Evolutionary conservation across 2,797 vertebrate species (phyloP), one percentile per base, ranked within the genome.

Genomic region (Parotocinclus haroldoi): DNA sequence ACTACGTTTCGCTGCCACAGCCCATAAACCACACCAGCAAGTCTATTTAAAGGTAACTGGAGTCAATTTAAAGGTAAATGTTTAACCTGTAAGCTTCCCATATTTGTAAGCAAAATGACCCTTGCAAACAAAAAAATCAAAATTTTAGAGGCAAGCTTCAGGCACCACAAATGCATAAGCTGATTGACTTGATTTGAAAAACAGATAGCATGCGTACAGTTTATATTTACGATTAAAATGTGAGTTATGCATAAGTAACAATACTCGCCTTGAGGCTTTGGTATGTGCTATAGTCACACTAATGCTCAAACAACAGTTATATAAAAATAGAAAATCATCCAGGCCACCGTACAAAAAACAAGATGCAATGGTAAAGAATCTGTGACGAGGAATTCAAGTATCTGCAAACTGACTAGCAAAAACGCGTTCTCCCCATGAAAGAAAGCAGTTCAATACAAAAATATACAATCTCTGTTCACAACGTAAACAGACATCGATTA

Each of bases 381-480:
- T 58, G 40, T 0, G 18, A 37, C 54, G 51, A 46, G 12, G 14
- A 46, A 16, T 44, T 19, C 12, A 45, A 57, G 1, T 45, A 40
- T 39, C 62, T 27, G 5, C 50, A 54, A 45, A 54, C 17, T 54
- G 51, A 51, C 62, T 42, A 44, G 11, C 7, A 13, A 54, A 64
- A 54, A 64, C 9, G 14, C 9, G 49, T 45, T 64, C 16, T 27
- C 48, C 60, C 52, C 16, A n/a, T 63, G 11, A 44, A 53, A 63
- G 18, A 18, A 64, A 64, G 50, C 12, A 10, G 14, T 42, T 50
- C 12, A 11, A 58, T 71, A 71, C 17, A 70, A 71, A 71, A 65
- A 71, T 71, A 71, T 42, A 59, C 16, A 51, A 12, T 59, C 50
- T 66, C 40, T 59, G 49, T 66, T 38, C 50, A 51, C 42, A 46